A percentile compares a stretch with the other conserved stretches of the same genome.
These are phyloP conservation scores for Palythoa grandis DNA, from an alignment of 92 coral and sea anemone species.

Conservation along the genomic window DNA sequence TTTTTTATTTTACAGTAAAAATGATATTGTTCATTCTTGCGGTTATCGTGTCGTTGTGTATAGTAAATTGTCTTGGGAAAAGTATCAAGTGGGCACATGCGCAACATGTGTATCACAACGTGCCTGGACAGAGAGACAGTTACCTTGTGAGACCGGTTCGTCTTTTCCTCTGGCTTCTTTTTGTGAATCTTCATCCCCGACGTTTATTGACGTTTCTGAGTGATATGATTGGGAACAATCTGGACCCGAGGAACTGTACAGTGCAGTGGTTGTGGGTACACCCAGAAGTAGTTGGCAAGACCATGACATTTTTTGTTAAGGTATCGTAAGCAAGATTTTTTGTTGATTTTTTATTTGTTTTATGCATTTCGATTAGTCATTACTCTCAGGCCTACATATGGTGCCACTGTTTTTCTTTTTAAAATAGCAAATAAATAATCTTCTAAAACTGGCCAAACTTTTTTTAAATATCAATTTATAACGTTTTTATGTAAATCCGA, in stretches of 20 bases:
- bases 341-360: too few species aligned
- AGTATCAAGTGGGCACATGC: slow-evolving; percentile 33
- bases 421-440: too few species aligned
- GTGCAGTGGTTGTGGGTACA: slow-evolving; percentile 85
- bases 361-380: too few species aligned
- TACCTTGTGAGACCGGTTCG: neutral
- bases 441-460: too few species aligned
- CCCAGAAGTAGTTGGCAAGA: slow-evolving; percentile 81
- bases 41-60: neutral
- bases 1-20: slow-evolving; percentile 16
- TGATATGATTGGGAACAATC: slow-evolving; percentile 67
- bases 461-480: too few species aligned
- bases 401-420: too few species aligned
- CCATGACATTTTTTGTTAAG: slow-evolving; percentile 81
- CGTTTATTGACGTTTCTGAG: slow-evolving; percentile 54
- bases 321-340: slow-evolving; percentile 43
- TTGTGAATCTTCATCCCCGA: slow-evolving; percentile 40
- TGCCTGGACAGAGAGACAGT: neutral
- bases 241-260: slow-evolving; percentile 69
- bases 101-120: slow-evolving; percentile 6
- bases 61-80: slow-evolving; percentile 10
- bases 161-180: neutral
- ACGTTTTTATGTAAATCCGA: too few species aligned
- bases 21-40: neutral
- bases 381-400: too few species aligned